phyloP scores from a whole-genome alignment of 1,140 invertebrate species.

The Hycleus phaleratus region DNA sequence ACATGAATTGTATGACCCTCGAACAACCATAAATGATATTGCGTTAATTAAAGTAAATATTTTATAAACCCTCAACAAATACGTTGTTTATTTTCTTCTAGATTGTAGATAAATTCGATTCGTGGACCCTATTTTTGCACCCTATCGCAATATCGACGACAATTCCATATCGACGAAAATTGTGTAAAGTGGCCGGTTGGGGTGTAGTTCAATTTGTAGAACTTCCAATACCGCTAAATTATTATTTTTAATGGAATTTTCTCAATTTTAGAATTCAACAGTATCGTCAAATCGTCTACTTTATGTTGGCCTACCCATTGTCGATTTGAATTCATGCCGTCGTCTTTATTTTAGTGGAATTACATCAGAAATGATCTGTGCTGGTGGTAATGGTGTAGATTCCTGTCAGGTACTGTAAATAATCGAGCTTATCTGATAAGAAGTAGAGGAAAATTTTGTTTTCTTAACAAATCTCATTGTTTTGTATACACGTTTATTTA shows the following conservation, averaged over 20 bases:
- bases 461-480: too few species aligned
- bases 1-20: background rate
- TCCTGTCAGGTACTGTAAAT: conserved; percentile 8
- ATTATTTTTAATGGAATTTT: background rate
- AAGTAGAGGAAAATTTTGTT: too few species aligned
- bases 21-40: background rate
- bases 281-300: background rate
- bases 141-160: background rate
- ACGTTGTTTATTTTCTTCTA: background rate
- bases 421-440: too few species aligned
- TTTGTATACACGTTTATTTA: too few species aligned
- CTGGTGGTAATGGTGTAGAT: conserved; percentile 4
- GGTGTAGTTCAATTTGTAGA: conserved; percentile 2
- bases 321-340: background rate
- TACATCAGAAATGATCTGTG: conserved; percentile 8
- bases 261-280: background rate
- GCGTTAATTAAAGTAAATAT: background rate
- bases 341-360: background rate
- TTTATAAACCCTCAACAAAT: background rate
- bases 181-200: conserved; percentile 7
- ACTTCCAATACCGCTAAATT: background rate
- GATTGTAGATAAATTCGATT: background rate
- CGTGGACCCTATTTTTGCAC: background rate
- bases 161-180: background rate
- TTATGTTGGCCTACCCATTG: conserved; percentile 4